Evolutionary conservation across 2,888 invertebrate genomes (phyloP).

Genomic region (Clanis bilineata): DNA sequence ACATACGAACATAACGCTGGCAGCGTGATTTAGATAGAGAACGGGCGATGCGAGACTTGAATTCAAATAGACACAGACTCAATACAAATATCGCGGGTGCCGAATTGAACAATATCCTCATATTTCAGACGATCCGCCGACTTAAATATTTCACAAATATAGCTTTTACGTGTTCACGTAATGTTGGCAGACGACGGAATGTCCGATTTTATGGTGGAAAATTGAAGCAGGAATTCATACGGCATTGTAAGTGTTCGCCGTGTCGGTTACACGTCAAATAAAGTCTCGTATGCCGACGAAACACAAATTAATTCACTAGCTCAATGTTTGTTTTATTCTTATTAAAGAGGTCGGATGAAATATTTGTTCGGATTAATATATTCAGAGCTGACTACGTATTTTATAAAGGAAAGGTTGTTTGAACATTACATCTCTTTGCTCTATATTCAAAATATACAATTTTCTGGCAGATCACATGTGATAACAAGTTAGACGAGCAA

Average conservation of each 20-base stretch:
- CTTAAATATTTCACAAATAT: conserved; percentile 40
- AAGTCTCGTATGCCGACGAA: conserved; percentile 26
- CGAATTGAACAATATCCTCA: conserved; percentile 43
- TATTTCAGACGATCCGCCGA: conserved; percentile 39
- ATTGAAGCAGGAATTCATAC: conserved; percentile 1
- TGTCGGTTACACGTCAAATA: conserved; percentile 23
- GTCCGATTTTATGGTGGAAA: conserved; percentile 2
- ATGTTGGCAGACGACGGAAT: conserved; percentile 1
- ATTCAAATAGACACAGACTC: conserved; percentile 48
- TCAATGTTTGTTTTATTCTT: conserved; percentile 18
- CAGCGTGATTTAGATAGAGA: conserved; percentile 45
- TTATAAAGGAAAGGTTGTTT: background rate
- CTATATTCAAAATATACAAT: too few species aligned
- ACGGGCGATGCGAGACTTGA: conserved; percentile 43
- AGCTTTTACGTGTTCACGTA: conserved; percentile 27
- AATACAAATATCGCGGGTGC: conserved; percentile 42
- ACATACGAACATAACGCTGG: conserved; percentile 31
- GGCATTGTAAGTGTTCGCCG: conserved; percentile 23
- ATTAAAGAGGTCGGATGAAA: background rate
- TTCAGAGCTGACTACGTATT: background rate
- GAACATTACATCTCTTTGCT: background rate
- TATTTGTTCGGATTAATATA: background rate
- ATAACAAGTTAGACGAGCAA: background rate
- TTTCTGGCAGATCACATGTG: too few species aligned
- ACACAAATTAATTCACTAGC: conserved; percentile 28